A percentile compares a stretch with the other conserved stretches of the same genome.
These are phyloP conservation scores for Panulirus ornatus DNA, from an alignment of 1,140 invertebrate genomes.

Conservation along the genomic window DNA sequence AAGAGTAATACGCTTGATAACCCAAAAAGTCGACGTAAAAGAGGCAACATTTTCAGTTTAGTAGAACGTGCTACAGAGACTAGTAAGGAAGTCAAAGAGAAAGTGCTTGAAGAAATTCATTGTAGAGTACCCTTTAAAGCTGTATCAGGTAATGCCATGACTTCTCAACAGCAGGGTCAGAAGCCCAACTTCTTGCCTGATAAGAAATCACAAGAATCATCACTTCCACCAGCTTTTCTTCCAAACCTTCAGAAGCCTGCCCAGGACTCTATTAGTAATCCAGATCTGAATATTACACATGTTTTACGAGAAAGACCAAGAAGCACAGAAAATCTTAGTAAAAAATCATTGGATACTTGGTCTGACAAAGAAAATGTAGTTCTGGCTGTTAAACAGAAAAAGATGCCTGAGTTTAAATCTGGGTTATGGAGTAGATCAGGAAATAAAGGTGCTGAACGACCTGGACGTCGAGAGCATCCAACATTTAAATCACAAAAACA, in stretches of 20 bases:
- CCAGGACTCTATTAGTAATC: neutral
- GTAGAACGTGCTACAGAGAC: neutral
- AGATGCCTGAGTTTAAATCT: neutral
- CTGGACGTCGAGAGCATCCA: neutral
- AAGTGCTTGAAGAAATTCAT: neutral
- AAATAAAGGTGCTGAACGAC: neutral
- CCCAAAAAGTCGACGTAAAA: conserved; percentile 62
- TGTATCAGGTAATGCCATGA: neutral
- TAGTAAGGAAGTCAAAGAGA: neutral
- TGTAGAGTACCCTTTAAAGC: neutral
- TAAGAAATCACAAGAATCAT: neutral
- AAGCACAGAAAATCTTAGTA: neutral
- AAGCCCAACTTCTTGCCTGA: too few relatives aligned
- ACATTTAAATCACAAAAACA: neutral
- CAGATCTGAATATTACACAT: neutral
- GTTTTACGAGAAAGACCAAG: neutral
- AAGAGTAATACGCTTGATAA: conserved; percentile 69
- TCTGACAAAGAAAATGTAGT: neutral
- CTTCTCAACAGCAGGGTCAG: neutral
- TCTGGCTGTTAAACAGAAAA: neutral
- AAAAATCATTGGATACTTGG: neutral
- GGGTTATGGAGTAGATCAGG: neutral
- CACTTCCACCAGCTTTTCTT: neutral
- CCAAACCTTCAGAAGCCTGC: neutral
- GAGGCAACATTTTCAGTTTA: conserved; percentile 54